Conservation (phyloP, 2,888 invertebrate species). For the Meiosimyza platycephala region DNA sequence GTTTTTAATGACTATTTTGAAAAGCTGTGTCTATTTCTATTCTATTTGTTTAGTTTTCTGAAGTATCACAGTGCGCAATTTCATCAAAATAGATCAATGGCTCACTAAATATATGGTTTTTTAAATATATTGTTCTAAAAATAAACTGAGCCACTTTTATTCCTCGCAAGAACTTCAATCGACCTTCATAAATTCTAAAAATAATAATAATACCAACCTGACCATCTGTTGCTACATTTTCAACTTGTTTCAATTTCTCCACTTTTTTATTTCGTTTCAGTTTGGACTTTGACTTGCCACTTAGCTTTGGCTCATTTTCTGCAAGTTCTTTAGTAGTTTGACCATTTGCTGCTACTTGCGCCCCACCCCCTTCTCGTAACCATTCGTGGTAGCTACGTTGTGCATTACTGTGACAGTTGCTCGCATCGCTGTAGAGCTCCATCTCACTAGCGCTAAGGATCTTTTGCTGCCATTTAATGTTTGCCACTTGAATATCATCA, state of each 20-base stretch:
- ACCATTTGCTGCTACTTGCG: conserved; percentile 37
- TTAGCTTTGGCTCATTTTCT: conserved; percentile 51
- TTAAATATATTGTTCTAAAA: no score
- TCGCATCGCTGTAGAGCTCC: conserved; percentile 71
- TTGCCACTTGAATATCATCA: conserved; percentile 29
- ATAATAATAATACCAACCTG: no score
- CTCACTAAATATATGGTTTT: no score
- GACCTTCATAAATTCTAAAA: no score
- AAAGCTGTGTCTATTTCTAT: no score
- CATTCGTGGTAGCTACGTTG: conserved; percentile 71
- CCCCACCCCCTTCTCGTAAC: conserved; percentile 57
- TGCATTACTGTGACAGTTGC: conserved; percentile 73
- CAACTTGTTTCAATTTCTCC: conserved; percentile 1
- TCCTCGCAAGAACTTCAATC: no score
- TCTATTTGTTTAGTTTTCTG: no score
- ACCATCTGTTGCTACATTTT: not conserved
- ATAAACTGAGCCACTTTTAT: no score
- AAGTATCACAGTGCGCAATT: no score
- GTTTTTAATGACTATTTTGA: no score
- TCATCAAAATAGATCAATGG: no score
- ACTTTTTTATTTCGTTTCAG: conserved; percentile 26
- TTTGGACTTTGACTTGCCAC: conserved; percentile 21
- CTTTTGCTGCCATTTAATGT: conserved; percentile 81
- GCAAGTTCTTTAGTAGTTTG: not conserved
- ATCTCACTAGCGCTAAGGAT: conserved; percentile 73